A percentile compares a stretch with the other conserved stretches of the same genome.
Evolutionary conservation across 2,888 invertebrate genomes (phyloP).

Genomic region (Syrphus vitripennis): DNA sequence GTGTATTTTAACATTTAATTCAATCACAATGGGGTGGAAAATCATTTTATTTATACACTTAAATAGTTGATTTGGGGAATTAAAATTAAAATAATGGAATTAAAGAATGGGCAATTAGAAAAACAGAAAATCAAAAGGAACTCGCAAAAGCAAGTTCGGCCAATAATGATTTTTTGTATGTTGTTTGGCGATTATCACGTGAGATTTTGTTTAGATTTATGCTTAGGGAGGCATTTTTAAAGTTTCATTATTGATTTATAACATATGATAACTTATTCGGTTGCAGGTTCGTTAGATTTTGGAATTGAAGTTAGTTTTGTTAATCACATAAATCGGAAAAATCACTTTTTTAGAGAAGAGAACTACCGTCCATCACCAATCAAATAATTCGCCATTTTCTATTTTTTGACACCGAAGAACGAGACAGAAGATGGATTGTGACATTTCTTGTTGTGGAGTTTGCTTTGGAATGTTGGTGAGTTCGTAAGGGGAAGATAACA

Average conservation of each 20-base stretch:
- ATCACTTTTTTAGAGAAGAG: slow-evolving; percentile 50
- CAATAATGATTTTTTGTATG: background rate
- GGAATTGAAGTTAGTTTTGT: background rate
- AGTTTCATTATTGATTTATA: background rate
- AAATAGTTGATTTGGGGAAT: background rate
- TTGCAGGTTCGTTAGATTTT: background rate
- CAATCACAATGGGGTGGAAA: slow-evolving; percentile 14
- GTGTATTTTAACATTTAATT: slow-evolving; percentile 48
- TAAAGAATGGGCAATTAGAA: background rate
- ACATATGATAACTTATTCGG: background rate
- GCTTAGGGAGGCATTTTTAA: background rate
- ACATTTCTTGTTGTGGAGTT: slow-evolving; percentile 14
- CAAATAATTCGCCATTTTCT: slow-evolving; percentile 65
- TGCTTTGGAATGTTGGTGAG: background rate
- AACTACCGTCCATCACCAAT: slow-evolving; percentile 39
- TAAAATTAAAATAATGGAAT: background rate
- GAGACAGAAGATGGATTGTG: background rate
- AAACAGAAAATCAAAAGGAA: background rate
- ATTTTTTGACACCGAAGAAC: slow-evolving; percentile 31
- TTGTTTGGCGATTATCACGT: slow-evolving; percentile 52
- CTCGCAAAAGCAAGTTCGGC: slow-evolving; percentile 11
- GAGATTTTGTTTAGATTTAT: slow-evolving; percentile 41
- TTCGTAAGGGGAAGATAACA: background rate
- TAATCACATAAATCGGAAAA: slow-evolving; percentile 45
- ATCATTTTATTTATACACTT: slow-evolving; percentile 36